Percentiles rank a stretch among this genome's conserved stretches.
phyloP scores from a whole-genome alignment of 64 coral and sea anemone genomes.

The Trachythela sp. region DNA sequence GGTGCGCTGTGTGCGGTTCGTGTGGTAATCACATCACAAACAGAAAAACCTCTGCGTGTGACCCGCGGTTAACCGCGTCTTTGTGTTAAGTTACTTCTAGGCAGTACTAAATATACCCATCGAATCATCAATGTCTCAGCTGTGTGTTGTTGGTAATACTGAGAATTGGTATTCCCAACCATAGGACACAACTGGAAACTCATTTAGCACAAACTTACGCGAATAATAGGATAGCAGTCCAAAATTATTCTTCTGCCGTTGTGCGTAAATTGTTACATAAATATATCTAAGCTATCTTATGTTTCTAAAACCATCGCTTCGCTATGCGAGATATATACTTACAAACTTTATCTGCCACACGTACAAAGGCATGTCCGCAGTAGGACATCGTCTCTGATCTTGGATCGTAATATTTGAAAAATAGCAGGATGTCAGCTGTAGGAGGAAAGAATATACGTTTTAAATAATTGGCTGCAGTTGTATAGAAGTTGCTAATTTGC shows the following conservation, averaged over 20 bases:
- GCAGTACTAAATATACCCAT: too few relatives aligned
- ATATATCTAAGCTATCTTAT: too few relatives aligned
- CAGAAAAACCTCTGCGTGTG: too few relatives aligned
- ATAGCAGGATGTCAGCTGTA: conserved; percentile 82
- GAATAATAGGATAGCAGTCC: neutral
- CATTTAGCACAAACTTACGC: neutral
- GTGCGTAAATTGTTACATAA: too few relatives aligned
- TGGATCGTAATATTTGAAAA: conserved; percentile 98
- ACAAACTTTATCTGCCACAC: conserved; percentile 69
- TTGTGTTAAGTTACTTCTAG: too few relatives aligned
- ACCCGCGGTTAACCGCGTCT: too few relatives aligned
- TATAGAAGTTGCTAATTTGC: too few relatives aligned
- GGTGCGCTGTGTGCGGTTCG: too few relatives aligned
- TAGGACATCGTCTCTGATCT: conserved; percentile 57
- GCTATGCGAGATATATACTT: neutral
- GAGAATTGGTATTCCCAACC: neutral
- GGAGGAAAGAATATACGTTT: neutral
- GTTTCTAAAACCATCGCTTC: neutral
- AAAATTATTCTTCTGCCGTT: neutral
- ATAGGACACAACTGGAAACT: neutral
- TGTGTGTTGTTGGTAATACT: neutral
- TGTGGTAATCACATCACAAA: too few relatives aligned
- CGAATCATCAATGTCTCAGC: neutral
- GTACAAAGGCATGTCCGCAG: conserved; percentile 71
- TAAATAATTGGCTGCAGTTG: too few relatives aligned